Percentiles rank a stretch among this genome's conserved stretches.
phyloP scores from a whole-genome alignment of 2,113 vertebrate species.

The Lepus timidus region DNA sequence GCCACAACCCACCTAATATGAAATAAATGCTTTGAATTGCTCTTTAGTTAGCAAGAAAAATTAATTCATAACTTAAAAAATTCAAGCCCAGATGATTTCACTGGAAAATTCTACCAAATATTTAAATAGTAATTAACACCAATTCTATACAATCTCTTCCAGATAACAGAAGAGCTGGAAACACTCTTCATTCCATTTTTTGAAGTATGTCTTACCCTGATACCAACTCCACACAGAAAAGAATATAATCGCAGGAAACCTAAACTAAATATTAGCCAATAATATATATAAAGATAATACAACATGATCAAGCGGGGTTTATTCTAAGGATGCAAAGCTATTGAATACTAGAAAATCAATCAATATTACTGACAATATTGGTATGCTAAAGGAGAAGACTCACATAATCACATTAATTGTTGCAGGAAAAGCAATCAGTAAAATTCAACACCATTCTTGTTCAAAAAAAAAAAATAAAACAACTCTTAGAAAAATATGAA shows the following conservation, averaged over 20 bases:
- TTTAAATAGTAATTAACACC: too few relatives aligned
- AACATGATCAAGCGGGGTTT: background rate
- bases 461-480: too few relatives aligned
- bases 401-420: too few relatives aligned
- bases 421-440: too few relatives aligned
- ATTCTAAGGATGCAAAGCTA: background rate
- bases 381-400: background rate
- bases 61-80: background rate
- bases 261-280: background rate
- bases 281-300: background rate
- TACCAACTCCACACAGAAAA: background rate
- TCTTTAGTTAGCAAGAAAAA: conserved; percentile 5
- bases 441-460: too few relatives aligned
- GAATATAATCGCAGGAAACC: background rate
- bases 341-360: background rate
- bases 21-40: background rate
- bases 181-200: background rate
- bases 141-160: too few relatives aligned
- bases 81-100: too few relatives aligned
- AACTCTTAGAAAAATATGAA: background rate
- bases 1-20: background rate
- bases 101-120: too few relatives aligned
- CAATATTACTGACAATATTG: background rate
- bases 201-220: background rate
- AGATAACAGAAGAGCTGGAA: background rate